These are phyloP conservation scores for Scomberomorus guttatus DNA, from an alignment of 2,797 vertebrate genomes.

Conservation along the genomic window DNA sequence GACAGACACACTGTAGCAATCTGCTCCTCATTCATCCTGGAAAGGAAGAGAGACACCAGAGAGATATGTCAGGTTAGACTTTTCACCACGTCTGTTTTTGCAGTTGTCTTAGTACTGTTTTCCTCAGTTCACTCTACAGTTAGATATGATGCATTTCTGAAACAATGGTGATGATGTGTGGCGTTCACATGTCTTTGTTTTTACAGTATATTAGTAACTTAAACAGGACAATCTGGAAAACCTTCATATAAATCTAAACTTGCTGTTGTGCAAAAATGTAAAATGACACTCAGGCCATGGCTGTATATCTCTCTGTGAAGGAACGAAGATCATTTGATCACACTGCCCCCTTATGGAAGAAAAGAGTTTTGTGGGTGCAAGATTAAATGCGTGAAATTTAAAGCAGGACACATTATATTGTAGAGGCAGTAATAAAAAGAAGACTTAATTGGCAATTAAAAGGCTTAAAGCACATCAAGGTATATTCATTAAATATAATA, in stretches of 20 bases:
- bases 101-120: too few species aligned
- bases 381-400: neutral
- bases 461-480: neutral
- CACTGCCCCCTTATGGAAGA: slow-evolving; percentile 73
- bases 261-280: too few species aligned
- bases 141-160: neutral
- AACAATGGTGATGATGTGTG: neutral
- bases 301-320: neutral
- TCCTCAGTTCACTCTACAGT: neutral
- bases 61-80: neutral
- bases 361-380: neutral
- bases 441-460: neutral
- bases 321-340: neutral
- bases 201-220: neutral
- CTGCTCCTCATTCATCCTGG: slow-evolving; percentile 97
- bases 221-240: neutral
- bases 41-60: neutral
- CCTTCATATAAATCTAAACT: neutral
- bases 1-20: slow-evolving; percentile 94
- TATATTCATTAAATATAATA: neutral
- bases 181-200: neutral
- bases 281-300: neutral
- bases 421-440: neutral
- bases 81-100: neutral
- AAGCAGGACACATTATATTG: neutral